Evolutionary conservation across 2,888 invertebrate species (phyloP).

Genomic region (Xanthostigma xanthostigma): DNA sequence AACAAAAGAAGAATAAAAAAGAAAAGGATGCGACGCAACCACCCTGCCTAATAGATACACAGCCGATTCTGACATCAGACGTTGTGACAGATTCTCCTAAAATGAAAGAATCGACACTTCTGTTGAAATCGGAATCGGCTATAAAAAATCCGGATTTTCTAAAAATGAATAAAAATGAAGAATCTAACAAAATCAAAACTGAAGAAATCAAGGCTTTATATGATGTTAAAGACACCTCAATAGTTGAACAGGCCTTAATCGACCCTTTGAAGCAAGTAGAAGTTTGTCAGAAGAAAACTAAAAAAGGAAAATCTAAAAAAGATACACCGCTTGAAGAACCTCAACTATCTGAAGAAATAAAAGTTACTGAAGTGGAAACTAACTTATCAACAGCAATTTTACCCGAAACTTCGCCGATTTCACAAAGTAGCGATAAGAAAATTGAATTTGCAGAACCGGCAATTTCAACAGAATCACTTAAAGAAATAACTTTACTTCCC

Average conservation of each 20-base stretch:
- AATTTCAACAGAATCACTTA: too few species aligned
- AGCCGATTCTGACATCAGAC: too few species aligned
- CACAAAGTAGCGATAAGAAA: too few species aligned
- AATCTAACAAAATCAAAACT: constrained; percentile 6
- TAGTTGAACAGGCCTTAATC: constrained; percentile 8
- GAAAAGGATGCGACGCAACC: too few species aligned
- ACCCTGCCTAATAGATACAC: too few species aligned
- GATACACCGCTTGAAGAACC: background rate
- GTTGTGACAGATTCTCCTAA: too few species aligned
- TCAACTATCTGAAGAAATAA: background rate
- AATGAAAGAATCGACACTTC: too few species aligned
- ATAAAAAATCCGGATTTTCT: too few species aligned
- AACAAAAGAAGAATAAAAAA: too few species aligned
- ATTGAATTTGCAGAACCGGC: too few species aligned
- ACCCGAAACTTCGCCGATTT: too few species aligned
- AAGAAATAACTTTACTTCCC: background rate
- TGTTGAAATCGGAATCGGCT: too few species aligned
- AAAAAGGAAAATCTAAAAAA: background rate
- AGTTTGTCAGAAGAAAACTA: constrained; percentile 2
- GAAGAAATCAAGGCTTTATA: background rate
- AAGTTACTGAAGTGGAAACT: background rate
- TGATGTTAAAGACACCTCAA: constrained; percentile 9
- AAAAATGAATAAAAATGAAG: background rate
- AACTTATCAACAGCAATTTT: background rate
- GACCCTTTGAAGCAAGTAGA: constrained; percentile 12